phyloP scores from a whole-genome alignment of 2,888 invertebrate genomes.

The Drosophila formosana region DNA sequence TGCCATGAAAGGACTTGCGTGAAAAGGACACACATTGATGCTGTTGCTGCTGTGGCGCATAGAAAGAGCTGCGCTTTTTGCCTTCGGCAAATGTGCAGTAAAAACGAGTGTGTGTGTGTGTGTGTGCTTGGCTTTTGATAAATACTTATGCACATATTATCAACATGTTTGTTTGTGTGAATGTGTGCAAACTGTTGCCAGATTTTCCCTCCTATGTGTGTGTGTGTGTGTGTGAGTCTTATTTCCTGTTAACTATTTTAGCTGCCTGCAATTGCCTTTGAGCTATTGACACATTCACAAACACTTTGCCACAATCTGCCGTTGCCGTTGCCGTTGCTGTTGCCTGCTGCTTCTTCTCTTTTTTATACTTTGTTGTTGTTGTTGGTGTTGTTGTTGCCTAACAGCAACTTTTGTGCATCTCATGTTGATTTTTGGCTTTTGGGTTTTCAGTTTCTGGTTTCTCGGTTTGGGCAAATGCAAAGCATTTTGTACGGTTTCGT shows the following conservation, averaged over 20 bases:
- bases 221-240: conserved; percentile 25
- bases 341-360: neutral
- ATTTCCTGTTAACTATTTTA: conserved; percentile 56
- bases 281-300: conserved; percentile 73
- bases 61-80: conserved; percentile 51
- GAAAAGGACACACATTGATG: conserved; percentile 28
- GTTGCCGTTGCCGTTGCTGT: conserved; percentile 31
- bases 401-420: conserved; percentile 50
- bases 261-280: conserved; percentile 60
- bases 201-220: conserved; percentile 15
- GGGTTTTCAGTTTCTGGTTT: conserved; percentile 15
- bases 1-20: conserved; percentile 23
- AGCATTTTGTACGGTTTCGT: conserved; percentile 47
- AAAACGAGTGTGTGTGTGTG: conserved; percentile 5
- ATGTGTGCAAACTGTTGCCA: conserved; percentile 37
- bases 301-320: conserved; percentile 70
- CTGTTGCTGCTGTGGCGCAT: conserved; percentile 30
- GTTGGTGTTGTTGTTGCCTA: conserved; percentile 18
- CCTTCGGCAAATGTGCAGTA: conserved; percentile 29
- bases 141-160: conserved; percentile 67
- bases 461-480: conserved; percentile 35
- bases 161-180: conserved; percentile 40
- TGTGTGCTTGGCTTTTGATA: conserved; percentile 52
- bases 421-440: conserved; percentile 37
- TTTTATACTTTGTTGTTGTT: conserved; percentile 2